Percentiles rank a stretch among this genome's conserved stretches.
Evolutionary conservation across 1,140 invertebrate species (phyloP).

Genomic region (Caenorhabditis tropicalis): DNA sequence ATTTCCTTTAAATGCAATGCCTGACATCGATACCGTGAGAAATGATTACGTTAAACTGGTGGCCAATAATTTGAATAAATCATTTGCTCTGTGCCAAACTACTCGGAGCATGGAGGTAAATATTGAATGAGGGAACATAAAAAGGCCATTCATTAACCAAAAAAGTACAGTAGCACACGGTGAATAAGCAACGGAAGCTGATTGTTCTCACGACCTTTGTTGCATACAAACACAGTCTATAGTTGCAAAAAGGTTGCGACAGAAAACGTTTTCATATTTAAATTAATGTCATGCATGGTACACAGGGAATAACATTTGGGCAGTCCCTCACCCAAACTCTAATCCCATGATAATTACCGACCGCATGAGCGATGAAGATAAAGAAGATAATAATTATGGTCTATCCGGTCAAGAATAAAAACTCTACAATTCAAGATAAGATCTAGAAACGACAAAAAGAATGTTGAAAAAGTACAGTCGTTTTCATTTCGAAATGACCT

Average conservation of each 20-base stretch:
- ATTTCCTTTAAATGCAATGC: not conserved
- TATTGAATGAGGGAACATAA: not conserved
- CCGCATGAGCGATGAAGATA: not conserved
- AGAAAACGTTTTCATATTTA: not conserved
- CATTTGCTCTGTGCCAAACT: not conserved
- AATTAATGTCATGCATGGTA: not conserved
- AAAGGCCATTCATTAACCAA: constrained; percentile 8
- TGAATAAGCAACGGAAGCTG: constrained; percentile 6
- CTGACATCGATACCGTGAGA: constrained; percentile 11
- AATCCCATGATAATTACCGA: not conserved
- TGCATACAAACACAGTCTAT: not conserved
- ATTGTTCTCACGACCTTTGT: constrained; percentile 37
- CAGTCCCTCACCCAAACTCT: not conserved
- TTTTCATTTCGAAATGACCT: not conserved
- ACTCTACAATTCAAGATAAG: constrained; percentile 21
- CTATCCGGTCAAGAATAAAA: not conserved
- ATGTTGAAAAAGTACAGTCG: constrained; percentile 18
- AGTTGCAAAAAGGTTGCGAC: not conserved
- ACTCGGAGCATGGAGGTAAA: constrained; percentile 12
- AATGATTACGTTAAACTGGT: not conserved
- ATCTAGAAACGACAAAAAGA: not conserved
- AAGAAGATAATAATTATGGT: not conserved
- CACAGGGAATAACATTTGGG: not conserved
- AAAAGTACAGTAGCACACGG: constrained; percentile 6
- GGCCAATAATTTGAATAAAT: not conserved